A percentile compares a stretch with the other conserved stretches of the same genome.
These are phyloP conservation scores for Apteryx mantelli DNA, from an alignment of 2,113 vertebrate genomes.

Conservation along the genomic window DNA sequence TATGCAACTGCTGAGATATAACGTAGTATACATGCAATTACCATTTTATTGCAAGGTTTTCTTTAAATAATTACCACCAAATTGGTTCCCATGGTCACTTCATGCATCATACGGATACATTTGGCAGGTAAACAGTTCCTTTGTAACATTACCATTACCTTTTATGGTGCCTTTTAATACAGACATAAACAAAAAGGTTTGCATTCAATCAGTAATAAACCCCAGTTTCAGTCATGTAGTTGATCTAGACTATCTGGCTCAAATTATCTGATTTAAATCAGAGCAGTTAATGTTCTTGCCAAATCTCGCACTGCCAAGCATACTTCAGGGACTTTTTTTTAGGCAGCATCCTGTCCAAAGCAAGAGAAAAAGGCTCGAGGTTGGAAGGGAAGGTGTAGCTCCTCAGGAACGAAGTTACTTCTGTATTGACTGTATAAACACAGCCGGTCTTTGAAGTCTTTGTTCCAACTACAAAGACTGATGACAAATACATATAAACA, in stretches of 20 bases:
- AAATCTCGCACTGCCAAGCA: slow-evolving; percentile 11
- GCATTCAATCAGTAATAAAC: slow-evolving; percentile 12
- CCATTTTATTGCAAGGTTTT: background rate
- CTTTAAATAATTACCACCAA: slow-evolving; percentile 49
- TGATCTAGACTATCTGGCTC: slow-evolving; percentile 13
- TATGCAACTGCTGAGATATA: slow-evolving; percentile 5
- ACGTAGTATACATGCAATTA: background rate
- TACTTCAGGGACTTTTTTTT: background rate
- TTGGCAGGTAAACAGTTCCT: slow-evolving; percentile 53
- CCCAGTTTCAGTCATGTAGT: background rate
- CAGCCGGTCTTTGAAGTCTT: slow-evolving; percentile 16
- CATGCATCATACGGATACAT: slow-evolving; percentile 11
- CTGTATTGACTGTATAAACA: background rate
- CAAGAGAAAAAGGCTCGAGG: background rate
- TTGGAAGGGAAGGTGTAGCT: background rate
- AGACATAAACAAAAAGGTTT: slow-evolving; percentile 7
- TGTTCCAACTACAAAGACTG: slow-evolving; percentile 1
- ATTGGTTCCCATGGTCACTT: slow-evolving; percentile 71
- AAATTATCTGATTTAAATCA: slow-evolving; percentile 30
- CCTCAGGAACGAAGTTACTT: background rate
- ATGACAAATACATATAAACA: slow-evolving; percentile 13
- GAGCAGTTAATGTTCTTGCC: background rate
- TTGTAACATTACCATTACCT: slow-evolving; percentile 48
- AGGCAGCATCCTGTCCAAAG: background rate
- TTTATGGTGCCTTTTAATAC: background rate